Percentiles rank a stretch among this genome's conserved stretches.
These are phyloP conservation scores for Rhinogobio ventralis DNA, from an alignment of 2,797 vertebrate species.

Conservation along the genomic window DNA sequence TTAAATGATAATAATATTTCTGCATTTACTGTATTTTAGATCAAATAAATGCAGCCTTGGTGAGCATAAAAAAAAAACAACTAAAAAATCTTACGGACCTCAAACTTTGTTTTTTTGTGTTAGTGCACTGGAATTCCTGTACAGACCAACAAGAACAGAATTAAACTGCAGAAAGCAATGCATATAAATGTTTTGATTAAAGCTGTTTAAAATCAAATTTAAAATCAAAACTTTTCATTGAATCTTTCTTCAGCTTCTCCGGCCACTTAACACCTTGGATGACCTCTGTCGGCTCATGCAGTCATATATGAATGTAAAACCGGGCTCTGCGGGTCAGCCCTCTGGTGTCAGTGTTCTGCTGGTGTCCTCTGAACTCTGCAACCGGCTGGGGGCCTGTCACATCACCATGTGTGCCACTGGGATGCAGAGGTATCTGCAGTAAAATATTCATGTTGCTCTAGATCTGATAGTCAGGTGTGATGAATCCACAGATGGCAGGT, in stretches of 20 bases:
- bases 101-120: not conserved
- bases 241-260: constrained; percentile 83
- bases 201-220: not conserved
- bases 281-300: constrained; percentile 97
- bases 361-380: constrained; percentile 94
- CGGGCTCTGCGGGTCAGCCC: constrained; percentile 74
- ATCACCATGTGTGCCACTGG: constrained; percentile 94
- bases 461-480: not conserved
- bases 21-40: not conserved
- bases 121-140: not conserved
- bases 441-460: not conserved
- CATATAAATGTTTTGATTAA: not conserved
- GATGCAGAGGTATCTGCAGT: constrained; percentile 90
- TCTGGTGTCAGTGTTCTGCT: constrained; percentile 87
- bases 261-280: constrained; percentile 96
- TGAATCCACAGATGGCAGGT: not conserved
- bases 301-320: constrained; percentile 84
- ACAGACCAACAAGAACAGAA: not conserved
- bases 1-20: not conserved
- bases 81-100: not conserved
- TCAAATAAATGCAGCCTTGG: not conserved
- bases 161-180: not conserved
- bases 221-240: not conserved
- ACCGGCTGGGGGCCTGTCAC: constrained; percentile 95
- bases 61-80: not conserved